Evolutionary conservation across 2,113 vertebrate species (phyloP).

Genomic region (Noctilio leporinus): DNA sequence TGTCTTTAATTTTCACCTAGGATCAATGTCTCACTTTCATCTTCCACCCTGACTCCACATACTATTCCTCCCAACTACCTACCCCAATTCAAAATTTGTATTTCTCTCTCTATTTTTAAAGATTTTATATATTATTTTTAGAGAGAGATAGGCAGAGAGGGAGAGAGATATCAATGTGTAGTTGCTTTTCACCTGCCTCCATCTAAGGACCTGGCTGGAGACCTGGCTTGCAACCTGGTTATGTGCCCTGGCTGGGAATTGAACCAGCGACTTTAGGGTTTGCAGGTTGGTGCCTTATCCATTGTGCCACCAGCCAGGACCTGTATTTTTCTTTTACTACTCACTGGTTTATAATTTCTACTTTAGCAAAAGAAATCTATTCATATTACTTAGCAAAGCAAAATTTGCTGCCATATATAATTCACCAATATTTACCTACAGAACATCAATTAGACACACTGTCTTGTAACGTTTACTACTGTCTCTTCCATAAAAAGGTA

Average conservation of each 20-base stretch:
- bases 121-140: too few relatives aligned
- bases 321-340: neutral
- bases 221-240: too few relatives aligned
- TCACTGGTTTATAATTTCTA: neutral
- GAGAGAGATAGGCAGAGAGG: too few relatives aligned
- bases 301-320: too few relatives aligned
- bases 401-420: neutral
- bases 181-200: too few relatives aligned
- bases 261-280: too few relatives aligned
- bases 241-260: too few relatives aligned
- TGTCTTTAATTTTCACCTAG: neutral
- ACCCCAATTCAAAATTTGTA: neutral
- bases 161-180: too few relatives aligned
- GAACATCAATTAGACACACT: neutral
- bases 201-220: too few relatives aligned
- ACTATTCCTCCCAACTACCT: neutral
- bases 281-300: too few relatives aligned
- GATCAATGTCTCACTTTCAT: neutral
- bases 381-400: constrained; percentile 14
- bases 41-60: neutral
- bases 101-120: too few relatives aligned
- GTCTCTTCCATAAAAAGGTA: neutral
- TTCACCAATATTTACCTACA: neutral
- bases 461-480: neutral
- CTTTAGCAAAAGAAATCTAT: neutral